Evolutionary conservation across 2,113 vertebrate genomes (phyloP).

Genomic region (Todiramphus saurophagus): DNA sequence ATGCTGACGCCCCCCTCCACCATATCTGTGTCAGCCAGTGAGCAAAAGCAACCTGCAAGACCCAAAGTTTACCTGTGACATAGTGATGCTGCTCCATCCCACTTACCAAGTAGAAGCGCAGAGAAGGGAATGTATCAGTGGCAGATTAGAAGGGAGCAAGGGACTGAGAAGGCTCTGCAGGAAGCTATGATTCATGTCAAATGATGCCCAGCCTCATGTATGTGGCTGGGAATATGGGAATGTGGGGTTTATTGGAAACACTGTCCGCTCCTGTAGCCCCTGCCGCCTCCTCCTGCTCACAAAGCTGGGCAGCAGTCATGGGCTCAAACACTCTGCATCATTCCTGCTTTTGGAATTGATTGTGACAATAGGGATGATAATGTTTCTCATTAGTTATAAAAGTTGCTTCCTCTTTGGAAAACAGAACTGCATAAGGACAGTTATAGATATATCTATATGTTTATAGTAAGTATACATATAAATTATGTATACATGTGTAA

Average conservation of each 20-base stretch:
- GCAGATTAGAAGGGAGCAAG: fast-evolving
- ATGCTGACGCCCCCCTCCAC: background rate
- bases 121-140: fast-evolving
- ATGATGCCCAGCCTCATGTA: background rate
- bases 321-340: background rate
- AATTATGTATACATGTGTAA: background rate
- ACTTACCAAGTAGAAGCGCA: background rate
- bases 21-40: background rate
- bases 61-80: background rate
- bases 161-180: background rate
- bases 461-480: background rate
- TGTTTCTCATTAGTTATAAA: background rate
- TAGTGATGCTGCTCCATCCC: background rate
- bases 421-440: background rate
- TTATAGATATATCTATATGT: background rate
- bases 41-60: background rate
- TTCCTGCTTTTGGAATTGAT: background rate
- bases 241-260: background rate
- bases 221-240: no score
- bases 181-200: background rate
- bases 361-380: background rate
- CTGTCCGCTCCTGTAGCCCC: background rate
- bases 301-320: background rate
- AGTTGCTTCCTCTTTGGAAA: background rate
- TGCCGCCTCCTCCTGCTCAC: fast-evolving